Conservation (phyloP, 2,113 vertebrate species). For the Calidris pygmaea region DNA sequence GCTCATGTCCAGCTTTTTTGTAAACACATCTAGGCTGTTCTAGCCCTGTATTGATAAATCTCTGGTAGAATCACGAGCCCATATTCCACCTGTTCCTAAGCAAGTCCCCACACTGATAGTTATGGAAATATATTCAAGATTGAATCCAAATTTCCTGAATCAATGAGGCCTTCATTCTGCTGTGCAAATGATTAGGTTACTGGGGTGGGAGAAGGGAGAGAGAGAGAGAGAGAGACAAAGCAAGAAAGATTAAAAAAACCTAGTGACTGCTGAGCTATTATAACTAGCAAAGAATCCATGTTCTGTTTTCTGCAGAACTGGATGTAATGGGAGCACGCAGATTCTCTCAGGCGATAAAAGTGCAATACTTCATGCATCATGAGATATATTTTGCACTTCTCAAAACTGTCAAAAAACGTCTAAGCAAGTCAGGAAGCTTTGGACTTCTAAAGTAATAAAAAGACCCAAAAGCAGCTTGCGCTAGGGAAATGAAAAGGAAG, state of each 20-base stretch:
- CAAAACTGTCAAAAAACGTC: neutral
- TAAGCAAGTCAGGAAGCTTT: neutral
- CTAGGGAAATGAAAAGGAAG: neutral
- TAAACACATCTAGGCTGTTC: neutral
- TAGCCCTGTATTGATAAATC: neutral
- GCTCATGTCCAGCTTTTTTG: neutral
- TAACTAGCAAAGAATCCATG: neutral
- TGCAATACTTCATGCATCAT: neutral
- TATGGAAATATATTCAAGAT: neutral
- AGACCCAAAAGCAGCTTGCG: neutral
- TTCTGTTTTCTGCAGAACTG: neutral
- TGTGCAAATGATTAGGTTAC: neutral
- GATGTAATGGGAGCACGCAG: fast-evolving
- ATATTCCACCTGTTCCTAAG: neutral
- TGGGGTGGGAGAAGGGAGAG: no score
- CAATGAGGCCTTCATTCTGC: neutral
- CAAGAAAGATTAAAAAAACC: neutral
- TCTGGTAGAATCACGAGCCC: neutral
- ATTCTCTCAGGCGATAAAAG: neutral
- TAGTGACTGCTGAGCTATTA: neutral
- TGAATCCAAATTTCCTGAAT: neutral
- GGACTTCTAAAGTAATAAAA: neutral
- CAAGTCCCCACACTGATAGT: neutral
- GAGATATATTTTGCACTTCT: neutral
- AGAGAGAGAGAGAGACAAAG: neutral